Evolutionary conservation across 2,888 invertebrate species (phyloP).

Genomic region (Stenotaenia linearis): DNA sequence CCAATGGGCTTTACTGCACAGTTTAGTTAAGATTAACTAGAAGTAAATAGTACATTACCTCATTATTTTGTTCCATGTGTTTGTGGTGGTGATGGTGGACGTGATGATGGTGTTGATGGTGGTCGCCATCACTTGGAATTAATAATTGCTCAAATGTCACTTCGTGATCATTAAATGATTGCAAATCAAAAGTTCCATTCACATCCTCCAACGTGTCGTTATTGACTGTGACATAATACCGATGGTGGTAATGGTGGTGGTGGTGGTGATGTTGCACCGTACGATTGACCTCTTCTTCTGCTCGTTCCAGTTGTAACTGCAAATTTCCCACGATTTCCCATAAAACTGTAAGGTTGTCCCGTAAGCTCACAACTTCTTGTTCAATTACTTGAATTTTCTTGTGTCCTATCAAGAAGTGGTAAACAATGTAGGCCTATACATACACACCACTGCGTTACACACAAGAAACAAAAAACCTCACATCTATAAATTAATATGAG

Average conservation of each 20-base stretch:
- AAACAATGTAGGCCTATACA: not conserved
- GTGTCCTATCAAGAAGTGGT: not conserved
- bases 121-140: not conserved
- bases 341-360: constrained; percentile 5
- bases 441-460: not conserved
- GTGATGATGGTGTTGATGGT: constrained; percentile 24
- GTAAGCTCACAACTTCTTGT: constrained; percentile 14
- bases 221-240: not conserved
- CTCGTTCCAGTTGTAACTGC: constrained; percentile 11
- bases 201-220: not conserved
- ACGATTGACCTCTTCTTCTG: not conserved
- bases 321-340: constrained; percentile 27
- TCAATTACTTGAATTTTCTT: not conserved
- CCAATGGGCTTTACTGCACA: not conserved
- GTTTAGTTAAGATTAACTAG: not conserved
- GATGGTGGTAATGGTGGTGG: constrained; percentile 9
- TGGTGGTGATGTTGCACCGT: not conserved
- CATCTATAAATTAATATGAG: not conserved
- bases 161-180: not conserved
- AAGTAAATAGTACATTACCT: not conserved
- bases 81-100: not conserved
- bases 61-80: not conserved
- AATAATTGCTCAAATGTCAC: not conserved
- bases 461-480: not conserved
- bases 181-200: not conserved